phyloP scores from a whole-genome alignment of 2,113 vertebrate species.

The Ceyx margarethae region DNA sequence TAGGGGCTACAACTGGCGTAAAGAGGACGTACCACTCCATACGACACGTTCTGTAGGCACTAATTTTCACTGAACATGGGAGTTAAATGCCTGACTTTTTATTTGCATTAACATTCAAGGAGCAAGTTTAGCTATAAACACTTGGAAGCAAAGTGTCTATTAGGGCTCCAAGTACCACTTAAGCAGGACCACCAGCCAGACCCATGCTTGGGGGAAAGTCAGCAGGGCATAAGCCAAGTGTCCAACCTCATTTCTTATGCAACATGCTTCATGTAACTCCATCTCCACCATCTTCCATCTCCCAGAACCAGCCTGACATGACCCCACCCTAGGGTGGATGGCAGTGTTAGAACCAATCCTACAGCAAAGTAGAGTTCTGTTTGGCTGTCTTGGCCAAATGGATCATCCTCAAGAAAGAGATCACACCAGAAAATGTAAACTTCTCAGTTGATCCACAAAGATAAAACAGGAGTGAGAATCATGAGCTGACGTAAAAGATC shows the following conservation, averaged over 20 bases:
- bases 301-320: neutral
- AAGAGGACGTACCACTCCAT: neutral
- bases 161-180: neutral
- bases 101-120: neutral
- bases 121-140: neutral
- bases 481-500: neutral
- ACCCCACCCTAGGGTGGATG: neutral
- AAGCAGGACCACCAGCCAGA: fast-evolving
- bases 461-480: neutral
- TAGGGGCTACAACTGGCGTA: neutral
- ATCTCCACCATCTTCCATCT: neutral
- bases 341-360: neutral
- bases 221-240: fast-evolving
- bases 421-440: neutral
- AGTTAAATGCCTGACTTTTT: neutral
- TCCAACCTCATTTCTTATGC: neutral
- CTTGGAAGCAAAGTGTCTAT: neutral
- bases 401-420: neutral
- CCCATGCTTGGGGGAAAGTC: fast-evolving
- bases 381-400: neutral
- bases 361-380: neutral
- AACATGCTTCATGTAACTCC: neutral
- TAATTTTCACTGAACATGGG: neutral
- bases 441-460: neutral
- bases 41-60: neutral